Evolutionary conservation across 2,888 invertebrate species (phyloP), one percentile per base, ranked within the genome.

Genomic region (Cynaeus angustus): DNA sequence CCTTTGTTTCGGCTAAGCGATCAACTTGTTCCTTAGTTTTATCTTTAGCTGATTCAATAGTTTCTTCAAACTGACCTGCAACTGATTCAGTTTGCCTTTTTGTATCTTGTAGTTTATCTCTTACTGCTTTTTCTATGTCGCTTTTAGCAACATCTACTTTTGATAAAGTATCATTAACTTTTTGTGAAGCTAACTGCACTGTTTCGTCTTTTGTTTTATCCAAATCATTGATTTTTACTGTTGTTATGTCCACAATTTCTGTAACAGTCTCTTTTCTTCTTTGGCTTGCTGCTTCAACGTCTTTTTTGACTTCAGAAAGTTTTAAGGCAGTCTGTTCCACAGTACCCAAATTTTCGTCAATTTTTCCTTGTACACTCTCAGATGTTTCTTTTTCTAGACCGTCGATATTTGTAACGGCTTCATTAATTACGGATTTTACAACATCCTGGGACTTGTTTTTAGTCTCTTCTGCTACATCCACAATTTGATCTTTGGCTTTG

Each of bases 1-100:
- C 58, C 7, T 58, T 58, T 16, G 26, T 58, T 50, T 65, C 66
- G 28, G 55, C 13, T 26, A 50, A 43, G 52, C 50, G 21, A 66
- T 64, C 16, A 12, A 48, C 65, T 46, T 53, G 70, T n/a, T 50
- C 66, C 10, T 65, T 52, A 4, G 28, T 30, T 13, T 16, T 30
- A 45, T 67, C 66, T 46, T 43, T 74, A 10, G 33, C 37, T 67
- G 8, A 3, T 45, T 64, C 3, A 26, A 13, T 7, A 53, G 3
- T 30, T 50, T 8, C n/a, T 5, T 62, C 56, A 10, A 46, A 6
- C 6, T 46, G 10, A 10, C 6, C 13, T 16, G 43, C 0, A 10
- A 12, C 43, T 43, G 5, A 4, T 12, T 43, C n/a, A n/a, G n/a
- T n/a, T n/a, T n/a, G n/a, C n/a, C n/a, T n/a, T 7, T 10, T 43